phyloP scores from a whole-genome alignment of 2,797 vertebrate genomes.

The Thaleichthys pacificus region DNA sequence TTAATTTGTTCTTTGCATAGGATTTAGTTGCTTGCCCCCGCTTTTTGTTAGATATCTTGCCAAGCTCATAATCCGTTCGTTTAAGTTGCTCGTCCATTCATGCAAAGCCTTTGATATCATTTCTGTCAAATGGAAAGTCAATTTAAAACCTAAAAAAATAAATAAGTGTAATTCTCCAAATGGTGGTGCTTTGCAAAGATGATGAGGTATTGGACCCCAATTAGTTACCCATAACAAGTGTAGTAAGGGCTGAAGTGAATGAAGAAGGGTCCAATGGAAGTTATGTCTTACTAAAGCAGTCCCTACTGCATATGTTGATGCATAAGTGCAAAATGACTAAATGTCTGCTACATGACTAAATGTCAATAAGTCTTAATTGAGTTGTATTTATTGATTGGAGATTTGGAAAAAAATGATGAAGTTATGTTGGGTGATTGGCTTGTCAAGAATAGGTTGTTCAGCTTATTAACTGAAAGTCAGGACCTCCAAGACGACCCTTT shows the following conservation, averaged over 20 bases:
- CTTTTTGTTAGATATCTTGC: slow-evolving; percentile 67
- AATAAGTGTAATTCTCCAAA: slow-evolving; percentile 9
- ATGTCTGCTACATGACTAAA: too few relatives aligned
- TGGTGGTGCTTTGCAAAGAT: slow-evolving; percentile 8
- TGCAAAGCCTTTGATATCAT: slow-evolving; percentile 42
- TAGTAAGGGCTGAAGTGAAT: slow-evolving; percentile 6
- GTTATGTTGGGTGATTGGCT: slow-evolving; percentile 36
- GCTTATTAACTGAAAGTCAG: neutral
- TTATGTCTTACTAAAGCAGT: neutral
- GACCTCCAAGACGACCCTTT: neutral
- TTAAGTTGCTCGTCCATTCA: slow-evolving; percentile 45
- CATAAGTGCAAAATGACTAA: too few relatives aligned
- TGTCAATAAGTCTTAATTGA: neutral
- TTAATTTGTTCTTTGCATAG: slow-evolving; percentile 68
- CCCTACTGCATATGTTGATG: slow-evolving; percentile 4
- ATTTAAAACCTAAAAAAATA: neutral
- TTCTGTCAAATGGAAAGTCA: slow-evolving; percentile 17
- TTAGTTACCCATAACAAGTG: neutral
- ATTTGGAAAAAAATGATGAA: slow-evolving; percentile 22
- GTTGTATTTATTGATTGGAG: neutral
- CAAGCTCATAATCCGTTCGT: slow-evolving; percentile 65
- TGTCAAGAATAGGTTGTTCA: slow-evolving; percentile 20
- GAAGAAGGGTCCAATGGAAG: neutral
- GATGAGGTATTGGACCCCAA: slow-evolving; percentile 4
- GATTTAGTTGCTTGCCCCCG: slow-evolving; percentile 64